Evolutionary conservation across 2,888 invertebrate genomes (phyloP), one percentile per base, ranked within the genome.

Genomic region (Melanargia galathea): DNA sequence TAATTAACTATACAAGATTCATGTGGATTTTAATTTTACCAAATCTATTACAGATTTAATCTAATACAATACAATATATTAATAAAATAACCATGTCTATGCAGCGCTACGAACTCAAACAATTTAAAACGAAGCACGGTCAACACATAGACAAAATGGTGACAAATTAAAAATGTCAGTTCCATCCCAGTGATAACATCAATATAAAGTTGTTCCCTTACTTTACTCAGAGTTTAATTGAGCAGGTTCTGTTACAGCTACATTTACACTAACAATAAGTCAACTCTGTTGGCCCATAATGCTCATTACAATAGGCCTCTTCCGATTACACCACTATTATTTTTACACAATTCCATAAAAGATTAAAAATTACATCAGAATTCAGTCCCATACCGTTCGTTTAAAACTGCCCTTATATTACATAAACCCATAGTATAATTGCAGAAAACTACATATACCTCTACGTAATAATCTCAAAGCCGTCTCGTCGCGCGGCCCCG

Each of bases 281-380:
- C 86, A 87, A 88, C 86, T 86, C 85, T 83, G 87, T 87, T 86
- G 90, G 83, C 81, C 83, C 84, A 85, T 85, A 81, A 77, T 77
- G 76, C 75, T 75, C 76, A 80, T 77, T 81, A 80, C 78, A 82
- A 79, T 86, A 89, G 86, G 88, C 90, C 87, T 84, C 87, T n/a
- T 84, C 81, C 79, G 81, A 80, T 79, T 83, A 84, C 78, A 82
- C 77, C 77, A 83, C 81, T 83, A 83, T 11, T 20, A 22, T 33
- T 81, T 86, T 86, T 87, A 87, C 86, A 89, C 87, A 87, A 82
- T 86, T 87, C 83, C 84, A 82, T 84, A 83, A 86, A 85, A 80
- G 79, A 85, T 85, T 79, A 86, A 83, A 85, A 84, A 85, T 85
- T 87, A 87, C 84, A 86, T 86, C 86, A 84, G 83, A 86, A 84